Conservation (phyloP, 1,140 invertebrate species). For the Asobara japonica region DNA sequence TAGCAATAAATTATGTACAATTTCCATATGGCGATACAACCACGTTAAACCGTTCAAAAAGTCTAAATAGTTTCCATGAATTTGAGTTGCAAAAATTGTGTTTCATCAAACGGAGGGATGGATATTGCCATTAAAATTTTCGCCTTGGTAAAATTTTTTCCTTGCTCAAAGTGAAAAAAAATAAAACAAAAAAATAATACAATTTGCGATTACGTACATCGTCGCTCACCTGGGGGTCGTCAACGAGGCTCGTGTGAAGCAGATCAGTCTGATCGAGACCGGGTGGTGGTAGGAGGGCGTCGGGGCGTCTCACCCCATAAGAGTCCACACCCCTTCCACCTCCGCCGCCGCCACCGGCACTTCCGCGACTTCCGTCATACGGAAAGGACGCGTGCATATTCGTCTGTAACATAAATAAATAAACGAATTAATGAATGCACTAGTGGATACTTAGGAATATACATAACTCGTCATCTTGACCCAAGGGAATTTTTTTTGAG, state of each 20-base stretch:
- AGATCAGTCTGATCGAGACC: slow-evolving; percentile 66
- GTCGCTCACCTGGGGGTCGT: slow-evolving; percentile 68
- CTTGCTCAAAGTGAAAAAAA: not conserved
- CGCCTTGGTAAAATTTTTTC: not conserved
- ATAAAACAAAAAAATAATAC: slow-evolving; percentile 17
- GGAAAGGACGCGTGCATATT: slow-evolving; percentile 71
- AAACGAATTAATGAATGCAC: too few species aligned
- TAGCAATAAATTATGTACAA: too few species aligned
- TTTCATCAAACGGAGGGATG: too few species aligned
- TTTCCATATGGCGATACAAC: too few species aligned
- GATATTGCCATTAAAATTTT: too few species aligned
- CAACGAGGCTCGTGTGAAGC: slow-evolving; percentile 65
- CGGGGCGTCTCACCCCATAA: slow-evolving; percentile 69
- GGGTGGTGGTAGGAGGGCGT: slow-evolving; percentile 70
- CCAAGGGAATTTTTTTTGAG: too few species aligned
- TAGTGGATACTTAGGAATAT: too few species aligned
- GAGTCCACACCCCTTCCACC: slow-evolving; percentile 55
- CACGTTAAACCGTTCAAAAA: too few species aligned
- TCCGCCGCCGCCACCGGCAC: slow-evolving; percentile 61
- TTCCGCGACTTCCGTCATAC: slow-evolving; percentile 64
- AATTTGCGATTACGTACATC: slow-evolving; percentile 63
- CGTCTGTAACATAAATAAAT: slow-evolving; percentile 61
- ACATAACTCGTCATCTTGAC: too few species aligned
- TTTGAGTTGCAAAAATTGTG: too few species aligned
- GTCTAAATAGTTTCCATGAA: too few species aligned